Conservation (phyloP, 2,113 vertebrate genomes). For the Lophochroa leadbeateri region DNA sequence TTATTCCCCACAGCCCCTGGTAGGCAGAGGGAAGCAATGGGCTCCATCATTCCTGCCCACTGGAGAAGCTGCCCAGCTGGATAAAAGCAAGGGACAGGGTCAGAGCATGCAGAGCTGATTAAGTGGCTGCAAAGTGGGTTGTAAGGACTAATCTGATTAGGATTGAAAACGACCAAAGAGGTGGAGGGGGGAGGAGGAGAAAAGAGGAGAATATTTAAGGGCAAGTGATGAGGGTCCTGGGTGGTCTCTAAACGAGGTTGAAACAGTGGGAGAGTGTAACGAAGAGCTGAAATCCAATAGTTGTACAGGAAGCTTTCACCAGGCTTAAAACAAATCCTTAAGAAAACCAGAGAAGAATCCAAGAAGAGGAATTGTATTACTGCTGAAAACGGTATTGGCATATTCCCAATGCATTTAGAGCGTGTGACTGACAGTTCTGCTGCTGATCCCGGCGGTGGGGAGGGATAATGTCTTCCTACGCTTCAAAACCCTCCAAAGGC, state of each 20-base stretch:
- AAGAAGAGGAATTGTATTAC: conserved; percentile 63
- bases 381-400: conserved; percentile 50
- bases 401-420: conserved; percentile 15
- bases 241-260: conserved; percentile 19
- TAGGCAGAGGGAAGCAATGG: not conserved
- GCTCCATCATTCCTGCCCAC: not conserved
- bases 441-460: not conserved
- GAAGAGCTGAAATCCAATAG: conserved; percentile 58
- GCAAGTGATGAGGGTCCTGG: conserved; percentile 31
- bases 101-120: not conserved
- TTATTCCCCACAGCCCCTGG: not conserved
- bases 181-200: not conserved
- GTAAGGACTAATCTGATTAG: conserved; percentile 29
- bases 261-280: conserved; percentile 36
- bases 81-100: not conserved
- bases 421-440: conserved; percentile 28
- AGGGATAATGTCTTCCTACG: not conserved
- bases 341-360: conserved; percentile 58
- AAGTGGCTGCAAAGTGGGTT: not conserved
- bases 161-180: not conserved
- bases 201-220: not conserved
- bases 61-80: not conserved
- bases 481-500: not conserved
- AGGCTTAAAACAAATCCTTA: conserved; percentile 62
- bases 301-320: conserved; percentile 59